Base-by-base conservation (phyloP, 2,797 vertebrate species). In the Heliangelus exortis region DNA sequence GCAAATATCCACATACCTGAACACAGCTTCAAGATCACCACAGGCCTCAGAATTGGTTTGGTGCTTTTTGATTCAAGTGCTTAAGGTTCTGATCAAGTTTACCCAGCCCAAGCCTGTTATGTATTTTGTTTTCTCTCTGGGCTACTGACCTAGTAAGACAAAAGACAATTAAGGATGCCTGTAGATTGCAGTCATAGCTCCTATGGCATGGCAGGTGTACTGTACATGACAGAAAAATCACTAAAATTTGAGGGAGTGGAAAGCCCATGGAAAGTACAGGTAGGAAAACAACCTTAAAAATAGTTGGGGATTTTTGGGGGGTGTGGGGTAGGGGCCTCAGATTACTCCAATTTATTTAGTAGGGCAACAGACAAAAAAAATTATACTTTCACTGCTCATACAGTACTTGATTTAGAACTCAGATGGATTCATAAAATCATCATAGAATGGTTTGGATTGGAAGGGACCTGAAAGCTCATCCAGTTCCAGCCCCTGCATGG, bases 201-300 rank as follows among this genome's bases (percentile, higher is more conserved):
- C 67, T 43, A 7, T 1, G 3, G 41, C 41, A 73, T 0, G 0
- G 33, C 10, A 76, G 18, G 59, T 59, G 3, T 10, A 47, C 28
- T 21, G 10, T 4, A 53, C 8, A 1, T 8, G 51, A 43, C 53
- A 77, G 58, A 54, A 91, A 73, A 61, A n/a, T 4, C 34, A 61
- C 26, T 53, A 58, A 19, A 75, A 55, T 71, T 62, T 76, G 6
- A 31, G 69, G 45, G 18, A 90, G 34, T 36, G 23, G 57, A 69
- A 69, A 69, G 15, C 8, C 8, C 8, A 57, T 8, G 10, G 28
- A 76, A 23, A 61, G 10, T 13, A 25, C 13, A 50, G 16, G 31
- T 2, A 86, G n/a, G 9, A 5, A 81, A 87, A 43, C 10, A 39
- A 62, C 12, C 10, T 47, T 55, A 55, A 62, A 85, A 63, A 58